A percentile compares a stretch with the other conserved stretches of the same genome.
These are phyloP conservation scores for Neomonachus schauinslandi DNA, from an alignment of 2,113 vertebrate genomes.

Conservation along the genomic window DNA sequence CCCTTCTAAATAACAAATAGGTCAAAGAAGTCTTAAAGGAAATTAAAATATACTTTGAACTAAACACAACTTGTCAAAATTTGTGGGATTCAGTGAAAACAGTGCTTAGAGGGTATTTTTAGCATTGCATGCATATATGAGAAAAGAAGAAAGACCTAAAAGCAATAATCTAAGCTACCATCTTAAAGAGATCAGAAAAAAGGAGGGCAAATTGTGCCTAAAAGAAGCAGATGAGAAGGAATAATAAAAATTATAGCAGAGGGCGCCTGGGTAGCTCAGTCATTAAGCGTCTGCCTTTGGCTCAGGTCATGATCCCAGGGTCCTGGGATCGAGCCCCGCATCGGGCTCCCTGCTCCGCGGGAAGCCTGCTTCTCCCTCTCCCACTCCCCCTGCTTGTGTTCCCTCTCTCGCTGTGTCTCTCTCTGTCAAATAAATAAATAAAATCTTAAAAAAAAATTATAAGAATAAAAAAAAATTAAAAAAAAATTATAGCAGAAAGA, in stretches of 20 bases:
- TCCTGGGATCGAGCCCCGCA: too few species aligned
- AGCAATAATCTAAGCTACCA: too few species aligned
- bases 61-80: background rate
- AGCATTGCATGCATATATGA: background rate
- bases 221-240: background rate
- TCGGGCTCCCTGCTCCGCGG: too few species aligned
- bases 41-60: background rate
- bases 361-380: too few species aligned
- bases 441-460: background rate
- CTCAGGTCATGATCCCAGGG: too few species aligned
- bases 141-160: background rate
- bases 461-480: too few species aligned
- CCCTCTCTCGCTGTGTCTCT: too few species aligned
- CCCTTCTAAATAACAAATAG: background rate
- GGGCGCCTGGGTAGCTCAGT: too few species aligned
- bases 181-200: too few species aligned
- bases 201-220: background rate
- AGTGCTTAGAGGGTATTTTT: background rate
- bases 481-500: background rate
- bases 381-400: too few species aligned
- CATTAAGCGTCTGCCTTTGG: too few species aligned
- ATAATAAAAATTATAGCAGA: background rate
- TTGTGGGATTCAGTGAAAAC: background rate
- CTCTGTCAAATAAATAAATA: too few species aligned
- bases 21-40: background rate